Percentiles rank a stretch among this genome's conserved stretches.
Evolutionary conservation across 2,888 invertebrate genomes (phyloP).

Genomic region (Drosophila lutescens): DNA sequence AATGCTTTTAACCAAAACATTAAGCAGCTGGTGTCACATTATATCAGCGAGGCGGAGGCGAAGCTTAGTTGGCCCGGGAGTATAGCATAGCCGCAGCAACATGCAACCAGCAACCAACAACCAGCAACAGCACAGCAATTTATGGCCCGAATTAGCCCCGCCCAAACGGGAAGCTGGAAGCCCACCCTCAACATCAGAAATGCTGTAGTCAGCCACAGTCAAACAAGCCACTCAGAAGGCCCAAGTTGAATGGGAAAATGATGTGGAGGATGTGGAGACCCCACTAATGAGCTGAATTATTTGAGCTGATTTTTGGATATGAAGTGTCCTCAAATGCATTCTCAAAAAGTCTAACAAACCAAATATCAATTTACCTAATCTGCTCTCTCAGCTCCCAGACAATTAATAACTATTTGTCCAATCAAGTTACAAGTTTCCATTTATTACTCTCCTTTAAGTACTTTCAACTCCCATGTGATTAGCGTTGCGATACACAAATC

Average conservation of each 20-base stretch:
- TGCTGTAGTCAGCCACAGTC: no score
- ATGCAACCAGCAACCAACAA: slow-evolving; percentile 17
- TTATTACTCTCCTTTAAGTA: not conserved
- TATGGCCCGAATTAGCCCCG: slow-evolving; percentile 54
- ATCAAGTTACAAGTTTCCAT: slow-evolving; percentile 1
- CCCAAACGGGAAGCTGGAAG: slow-evolving; percentile 7
- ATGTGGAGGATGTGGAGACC: not conserved
- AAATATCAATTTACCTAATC: not conserved
- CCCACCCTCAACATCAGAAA: not conserved
- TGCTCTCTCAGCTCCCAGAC: not conserved
- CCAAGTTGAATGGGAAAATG: slow-evolving; percentile 8
- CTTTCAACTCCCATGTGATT: not conserved
- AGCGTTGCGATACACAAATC: slow-evolving; percentile 3
- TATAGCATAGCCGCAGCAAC: slow-evolving; percentile 18
- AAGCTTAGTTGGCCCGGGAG: slow-evolving; percentile 41
- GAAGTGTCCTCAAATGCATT: not conserved
- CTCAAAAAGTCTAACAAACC: not conserved
- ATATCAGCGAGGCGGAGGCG: slow-evolving; percentile 60
- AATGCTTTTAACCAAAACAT: slow-evolving; percentile 80
- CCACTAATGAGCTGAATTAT: slow-evolving; percentile 37
- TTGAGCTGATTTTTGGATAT: not conserved
- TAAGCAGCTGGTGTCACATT: slow-evolving; percentile 79
- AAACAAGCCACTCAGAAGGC: slow-evolving; percentile 16
- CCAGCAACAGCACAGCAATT: slow-evolving; percentile 43
- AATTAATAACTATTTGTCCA: slow-evolving; percentile 1